Base-by-base conservation (phyloP, 2,113 vertebrate species). In the Pluvianellus socialis region DNA sequence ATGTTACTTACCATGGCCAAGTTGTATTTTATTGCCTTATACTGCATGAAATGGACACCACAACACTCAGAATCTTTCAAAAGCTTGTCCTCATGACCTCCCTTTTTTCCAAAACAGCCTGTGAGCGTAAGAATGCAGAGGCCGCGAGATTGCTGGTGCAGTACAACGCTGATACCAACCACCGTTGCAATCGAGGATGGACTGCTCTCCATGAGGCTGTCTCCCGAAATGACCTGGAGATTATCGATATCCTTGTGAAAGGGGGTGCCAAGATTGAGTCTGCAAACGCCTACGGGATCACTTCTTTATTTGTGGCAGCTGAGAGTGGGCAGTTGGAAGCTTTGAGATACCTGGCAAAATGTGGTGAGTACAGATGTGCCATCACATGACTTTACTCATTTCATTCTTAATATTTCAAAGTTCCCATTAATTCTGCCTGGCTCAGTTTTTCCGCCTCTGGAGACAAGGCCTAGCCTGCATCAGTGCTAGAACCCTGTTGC, bases 201-300 rank as follows among this genome's bases (percentile, higher is more conserved):
- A 99, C 99, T 0, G 99, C 99, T 1, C 98, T 99, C 58, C 99
- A 99, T 6, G 99, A 99, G 95, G 98, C 99, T 2, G 98, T 98
- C 7, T 94, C 96, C 9, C 96, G 96, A 73, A 98, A 99, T 32
- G 99, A 99, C 61, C 73, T 99, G 93, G 98, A 99, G 86, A 99
- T 99, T 79, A 99, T 99, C 32, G 99, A 99, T n/a, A 98, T 99
- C 97, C 97, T 99, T 42, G 72, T 99, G 83, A 97, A 98, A 76
- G 98, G 98, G 1, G 99, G 99, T 5, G 99, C 99, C 92, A 99
- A 99, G 91, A 97, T 98, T 91, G 98, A 98, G 40, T 89, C 98
- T 52, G 96, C 96, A 92, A 99, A 99, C 4, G 90, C 97, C 61
- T 99, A 99, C 0, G 99, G 99, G 88, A 98, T 99, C 96, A 98